Conservation (phyloP, 1,140 invertebrate species). For the Drosophila parvula region DNA sequence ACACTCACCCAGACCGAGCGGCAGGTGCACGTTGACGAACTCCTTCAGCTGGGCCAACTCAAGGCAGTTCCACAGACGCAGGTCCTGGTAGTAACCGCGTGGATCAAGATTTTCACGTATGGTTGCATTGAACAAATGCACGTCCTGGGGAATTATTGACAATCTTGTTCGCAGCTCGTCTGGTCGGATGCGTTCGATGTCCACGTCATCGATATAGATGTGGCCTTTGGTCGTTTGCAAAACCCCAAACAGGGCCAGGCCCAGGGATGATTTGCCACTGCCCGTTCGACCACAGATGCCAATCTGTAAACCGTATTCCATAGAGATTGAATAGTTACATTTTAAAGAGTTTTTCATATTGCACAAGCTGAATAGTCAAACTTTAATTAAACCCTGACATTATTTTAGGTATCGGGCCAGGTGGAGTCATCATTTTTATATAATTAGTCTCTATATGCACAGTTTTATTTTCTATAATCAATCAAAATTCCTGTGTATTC, state of each 20-base stretch:
- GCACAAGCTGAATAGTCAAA: neutral
- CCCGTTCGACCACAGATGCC: slow-evolving; percentile 92
- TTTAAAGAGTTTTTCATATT: slow-evolving; percentile 6
- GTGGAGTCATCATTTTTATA: slow-evolving; percentile 30
- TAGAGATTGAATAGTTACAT: slow-evolving; percentile 6
- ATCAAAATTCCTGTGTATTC: slow-evolving; percentile 23
- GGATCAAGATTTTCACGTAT: slow-evolving; percentile 97
- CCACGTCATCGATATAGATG: slow-evolving; percentile 89
- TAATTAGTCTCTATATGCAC: slow-evolving; percentile 12
- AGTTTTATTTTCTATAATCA: slow-evolving; percentile 25
- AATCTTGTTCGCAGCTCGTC: slow-evolving; percentile 90
- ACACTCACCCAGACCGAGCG: slow-evolving; percentile 87
- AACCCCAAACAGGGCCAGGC: slow-evolving; percentile 89
- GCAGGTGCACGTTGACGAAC: slow-evolving; percentile 87
- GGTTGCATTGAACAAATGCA: slow-evolving; percentile 95
- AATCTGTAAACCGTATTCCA: slow-evolving; percentile 85
- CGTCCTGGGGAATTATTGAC: slow-evolving; percentile 96
- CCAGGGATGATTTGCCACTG: slow-evolving; percentile 91
- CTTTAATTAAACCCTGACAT: slow-evolving; percentile 1
- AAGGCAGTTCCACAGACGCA: slow-evolving; percentile 89
- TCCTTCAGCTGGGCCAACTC: slow-evolving; percentile 89
- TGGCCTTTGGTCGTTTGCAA: slow-evolving; percentile 87
- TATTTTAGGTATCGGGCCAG: slow-evolving; percentile 7
- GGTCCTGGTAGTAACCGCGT: slow-evolving; percentile 88
- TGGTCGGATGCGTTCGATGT: slow-evolving; percentile 88